Percentiles rank a stretch among this genome's conserved stretches.
Conservation (phyloP, 2,113 vertebrate species). For the Charadrius vociferus region DNA sequence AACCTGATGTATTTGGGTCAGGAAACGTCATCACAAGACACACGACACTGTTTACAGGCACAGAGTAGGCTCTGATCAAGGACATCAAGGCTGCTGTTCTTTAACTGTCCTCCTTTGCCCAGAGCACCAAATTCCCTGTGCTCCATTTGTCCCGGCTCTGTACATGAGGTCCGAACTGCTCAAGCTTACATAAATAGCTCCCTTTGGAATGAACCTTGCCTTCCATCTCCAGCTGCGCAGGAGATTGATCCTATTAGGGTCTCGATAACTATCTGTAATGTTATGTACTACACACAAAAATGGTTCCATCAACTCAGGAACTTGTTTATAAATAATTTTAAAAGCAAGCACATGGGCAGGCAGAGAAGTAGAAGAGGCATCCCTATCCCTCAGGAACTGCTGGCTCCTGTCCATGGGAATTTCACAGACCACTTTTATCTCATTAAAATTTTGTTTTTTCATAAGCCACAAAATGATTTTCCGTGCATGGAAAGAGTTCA, state of each 20-base stretch:
- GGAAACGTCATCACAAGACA: neutral
- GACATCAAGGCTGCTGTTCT: neutral
- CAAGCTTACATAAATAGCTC: neutral
- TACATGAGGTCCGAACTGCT: neutral
- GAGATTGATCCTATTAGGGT: neutral
- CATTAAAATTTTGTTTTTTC: constrained; percentile 19
- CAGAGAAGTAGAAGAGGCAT: neutral
- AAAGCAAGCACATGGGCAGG: neutral
- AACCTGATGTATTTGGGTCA: neutral
- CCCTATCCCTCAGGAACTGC: neutral
- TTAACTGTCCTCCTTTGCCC: neutral
- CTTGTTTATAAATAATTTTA: neutral
- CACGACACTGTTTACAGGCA: neutral
- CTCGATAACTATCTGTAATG: neutral
- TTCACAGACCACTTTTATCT: constrained; percentile 42
- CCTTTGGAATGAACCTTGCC: neutral
- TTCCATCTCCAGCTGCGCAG: neutral
- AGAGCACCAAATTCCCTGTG: neutral
- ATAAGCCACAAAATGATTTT: constrained; percentile 32
- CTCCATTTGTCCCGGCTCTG: neutral
- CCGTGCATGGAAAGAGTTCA: neutral
- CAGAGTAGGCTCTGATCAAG: neutral
- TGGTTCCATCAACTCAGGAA: neutral
- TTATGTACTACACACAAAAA: neutral
- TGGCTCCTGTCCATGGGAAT: constrained; percentile 13